Evolutionary conservation across 1,140 invertebrate species (phyloP).

Genomic region (Arctopsyche grandis): DNA sequence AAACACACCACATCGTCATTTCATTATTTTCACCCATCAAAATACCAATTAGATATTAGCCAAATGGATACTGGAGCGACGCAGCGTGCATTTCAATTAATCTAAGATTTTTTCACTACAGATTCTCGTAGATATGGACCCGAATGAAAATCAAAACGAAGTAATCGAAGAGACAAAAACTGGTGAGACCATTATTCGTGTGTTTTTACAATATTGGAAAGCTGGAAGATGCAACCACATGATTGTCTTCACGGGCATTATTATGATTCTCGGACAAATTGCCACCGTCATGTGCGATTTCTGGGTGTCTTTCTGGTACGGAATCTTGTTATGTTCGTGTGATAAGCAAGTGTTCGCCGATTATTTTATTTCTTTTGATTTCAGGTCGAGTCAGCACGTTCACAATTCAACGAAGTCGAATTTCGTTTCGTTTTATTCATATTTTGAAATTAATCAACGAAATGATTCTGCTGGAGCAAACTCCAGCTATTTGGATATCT

Average conservation of each 20-base stretch:
- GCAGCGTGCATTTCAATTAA: too few species aligned
- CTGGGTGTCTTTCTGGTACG: slow-evolving; percentile 81
- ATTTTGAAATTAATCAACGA: background rate
- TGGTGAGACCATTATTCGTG: slow-evolving; percentile 65
- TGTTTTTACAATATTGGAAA: slow-evolving; percentile 77
- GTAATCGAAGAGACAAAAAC: slow-evolving; percentile 62
- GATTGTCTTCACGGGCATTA: slow-evolving; percentile 67
- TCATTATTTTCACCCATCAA: too few species aligned
- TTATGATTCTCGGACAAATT: slow-evolving; percentile 77
- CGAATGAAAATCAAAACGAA: slow-evolving; percentile 49
- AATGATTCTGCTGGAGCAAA: background rate
- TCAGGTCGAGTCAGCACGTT: slow-evolving; percentile 59
- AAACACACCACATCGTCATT: too few species aligned
- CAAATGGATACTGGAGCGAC: too few species aligned
- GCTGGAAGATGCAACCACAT: slow-evolving; percentile 73
- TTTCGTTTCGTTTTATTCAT: background rate
- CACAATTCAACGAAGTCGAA: slow-evolving; percentile 53
- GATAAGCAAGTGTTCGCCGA: too few species aligned
- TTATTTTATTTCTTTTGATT: slow-evolving; percentile 47
- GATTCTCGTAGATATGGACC: too few species aligned
- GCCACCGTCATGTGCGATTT: slow-evolving; percentile 79
- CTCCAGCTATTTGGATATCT: background rate
- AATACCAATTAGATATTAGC: too few species aligned
- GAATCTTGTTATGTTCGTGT: too few species aligned
- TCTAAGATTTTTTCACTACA: too few species aligned